Conservation (phyloP, 1,140 invertebrate species). For the Acromyrmex echinatior region DNA sequence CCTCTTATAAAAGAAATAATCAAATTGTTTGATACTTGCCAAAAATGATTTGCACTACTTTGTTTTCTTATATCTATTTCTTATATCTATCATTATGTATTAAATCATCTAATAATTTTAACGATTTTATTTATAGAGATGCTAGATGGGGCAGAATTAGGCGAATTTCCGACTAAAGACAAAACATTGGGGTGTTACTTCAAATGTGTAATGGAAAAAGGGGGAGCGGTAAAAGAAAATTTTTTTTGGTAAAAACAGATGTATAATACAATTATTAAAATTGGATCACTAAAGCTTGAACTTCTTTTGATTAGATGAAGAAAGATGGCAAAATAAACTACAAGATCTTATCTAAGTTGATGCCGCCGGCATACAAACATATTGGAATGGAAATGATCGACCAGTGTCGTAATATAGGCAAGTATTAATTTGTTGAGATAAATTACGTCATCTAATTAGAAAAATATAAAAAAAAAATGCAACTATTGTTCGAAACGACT, state of each 20-base stretch:
- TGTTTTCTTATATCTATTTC: background rate
- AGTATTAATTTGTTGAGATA: constrained; percentile 57
- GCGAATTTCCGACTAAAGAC: constrained; percentile 64
- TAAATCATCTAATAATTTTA: constrained; percentile 6
- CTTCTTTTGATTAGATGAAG: constrained; percentile 62
- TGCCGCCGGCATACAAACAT: constrained; percentile 78
- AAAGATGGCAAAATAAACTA: constrained; percentile 82
- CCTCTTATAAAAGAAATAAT: background rate
- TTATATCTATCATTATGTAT: background rate
- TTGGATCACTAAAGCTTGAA: constrained; percentile 1
- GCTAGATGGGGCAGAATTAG: constrained; percentile 61
- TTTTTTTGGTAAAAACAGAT: background rate
- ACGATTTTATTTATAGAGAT: constrained; percentile 57
- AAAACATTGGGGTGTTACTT: constrained; percentile 82
- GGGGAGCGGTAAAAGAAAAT: constrained; percentile 63
- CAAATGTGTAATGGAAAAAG: constrained; percentile 82
- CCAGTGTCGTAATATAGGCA: constrained; percentile 76
- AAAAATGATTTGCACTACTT: background rate
- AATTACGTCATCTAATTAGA: background rate
- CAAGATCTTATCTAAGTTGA: constrained; percentile 76
- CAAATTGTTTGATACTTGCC: background rate
- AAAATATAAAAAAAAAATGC: background rate
- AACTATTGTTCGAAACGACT: background rate
- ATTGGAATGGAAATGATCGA: constrained; percentile 72
- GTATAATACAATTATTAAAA: constrained; percentile 23